Evolutionary conservation across 2,888 invertebrate species (phyloP), one percentile per base, ranked within the genome.

Genomic region (Plagodis dolabraria): DNA sequence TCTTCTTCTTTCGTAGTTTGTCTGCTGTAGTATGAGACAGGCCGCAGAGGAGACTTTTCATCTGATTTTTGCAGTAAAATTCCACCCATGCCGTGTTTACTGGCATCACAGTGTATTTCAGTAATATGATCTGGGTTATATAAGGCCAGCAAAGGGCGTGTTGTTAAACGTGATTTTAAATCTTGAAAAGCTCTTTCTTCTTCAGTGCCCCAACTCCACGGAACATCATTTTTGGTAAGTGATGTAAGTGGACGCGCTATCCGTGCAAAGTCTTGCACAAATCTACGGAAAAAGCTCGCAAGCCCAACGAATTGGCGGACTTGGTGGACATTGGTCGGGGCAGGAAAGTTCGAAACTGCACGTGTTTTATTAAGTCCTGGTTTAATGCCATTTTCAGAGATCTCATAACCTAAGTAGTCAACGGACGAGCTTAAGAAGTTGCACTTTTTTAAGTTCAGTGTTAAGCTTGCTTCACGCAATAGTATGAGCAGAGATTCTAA

Each of bases 281-380:
- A 81, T 5, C 71, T 36, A 9, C 77, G 51, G 35, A 80, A 80
- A 44, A 67, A 80, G n/a, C 71, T 65, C 0, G 77, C 54, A 0
- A 80, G 61, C 0, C 79, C 76, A 0, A 79, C 12, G 36, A 77
- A 79, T 22, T 63, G 70, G 33, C 75, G 49, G 0, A 79, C 46
- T 5, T 76, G 67, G 42, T 76, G 71, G 0, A 60, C 45, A 47
- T 74, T 71, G 10, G 0, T 42, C 0, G 74, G 76, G 0, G 12
- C 45, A 5, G 70, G 67, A 42, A 76, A 72, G 7, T 60, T 58
- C 55, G 65, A 34, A 51, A 71, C 33, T 1, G 64, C 64, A 22
- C 57, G 33, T 52, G 65, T 64, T 35, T 64, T 71, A 0, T 9
- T 40, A 2, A 22, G 1, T 2, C 72, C 76, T 5, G 77, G 76